Percentiles rank a stretch among this genome's conserved stretches.
Evolutionary conservation across 2,888 invertebrate genomes (phyloP).

Genomic region (Andrena trimmerana): DNA sequence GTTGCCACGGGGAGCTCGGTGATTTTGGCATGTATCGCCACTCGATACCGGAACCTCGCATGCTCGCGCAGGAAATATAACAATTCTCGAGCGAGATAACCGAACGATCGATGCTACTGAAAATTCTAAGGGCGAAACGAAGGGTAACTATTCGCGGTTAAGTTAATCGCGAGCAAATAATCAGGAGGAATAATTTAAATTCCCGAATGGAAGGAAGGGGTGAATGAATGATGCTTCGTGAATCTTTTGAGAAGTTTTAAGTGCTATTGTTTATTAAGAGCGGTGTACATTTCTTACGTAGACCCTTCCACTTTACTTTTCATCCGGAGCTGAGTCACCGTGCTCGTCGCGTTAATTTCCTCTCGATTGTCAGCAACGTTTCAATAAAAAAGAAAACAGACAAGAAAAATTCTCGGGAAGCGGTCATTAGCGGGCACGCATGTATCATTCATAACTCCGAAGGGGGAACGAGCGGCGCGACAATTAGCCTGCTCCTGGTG

Average conservation of each 20-base stretch:
- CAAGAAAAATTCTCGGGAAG: constrained; percentile 2
- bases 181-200: not conserved
- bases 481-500: constrained; percentile 55
- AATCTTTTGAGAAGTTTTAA: not conserved
- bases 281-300: constrained; percentile 7
- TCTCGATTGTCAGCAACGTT: constrained; percentile 3
- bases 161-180: not conserved
- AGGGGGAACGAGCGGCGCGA: constrained; percentile 48
- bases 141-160: not conserved
- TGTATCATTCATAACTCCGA: constrained; percentile 55
- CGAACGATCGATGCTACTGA: not conserved
- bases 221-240: constrained; percentile 10
- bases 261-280: constrained; percentile 8
- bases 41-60: constrained; percentile 6
- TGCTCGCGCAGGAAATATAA: not conserved
- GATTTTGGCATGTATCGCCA: constrained; percentile 43
- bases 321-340: not conserved
- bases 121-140: not conserved
- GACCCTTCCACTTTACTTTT: not conserved
- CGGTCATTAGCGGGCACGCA: constrained; percentile 48
- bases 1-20: not conserved
- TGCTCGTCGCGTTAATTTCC: not conserved
- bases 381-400: constrained; percentile 18
- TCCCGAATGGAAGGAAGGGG: not conserved
- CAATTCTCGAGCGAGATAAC: not conserved